Percentiles rank a stretch among this genome's conserved stretches.
Evolutionary conservation across 2,797 vertebrate genomes (phyloP).

Genomic region (Periophthalmus magnuspinnatus): DNA sequence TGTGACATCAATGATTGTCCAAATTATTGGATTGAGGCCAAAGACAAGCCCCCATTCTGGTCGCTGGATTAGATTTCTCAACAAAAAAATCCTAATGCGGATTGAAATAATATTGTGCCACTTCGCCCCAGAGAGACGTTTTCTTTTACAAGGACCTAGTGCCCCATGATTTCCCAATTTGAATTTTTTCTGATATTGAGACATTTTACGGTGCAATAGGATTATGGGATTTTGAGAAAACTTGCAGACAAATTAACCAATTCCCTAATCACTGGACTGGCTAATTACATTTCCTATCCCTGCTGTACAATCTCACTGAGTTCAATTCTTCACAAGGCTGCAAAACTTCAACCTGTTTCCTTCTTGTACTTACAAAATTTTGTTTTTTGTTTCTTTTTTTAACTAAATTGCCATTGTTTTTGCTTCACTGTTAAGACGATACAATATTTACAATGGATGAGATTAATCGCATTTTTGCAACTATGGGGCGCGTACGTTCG

Average conservation of each 20-base stretch:
- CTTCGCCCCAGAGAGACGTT: background rate
- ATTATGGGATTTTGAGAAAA: constrained; percentile 41
- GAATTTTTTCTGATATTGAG: constrained; percentile 36
- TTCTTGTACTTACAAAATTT: background rate
- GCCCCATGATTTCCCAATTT: constrained; percentile 34
- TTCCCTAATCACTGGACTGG: constrained; percentile 36
- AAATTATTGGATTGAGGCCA: background rate
- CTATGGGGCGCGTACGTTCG: constrained; percentile 51
- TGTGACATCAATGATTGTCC: constrained; percentile 4
- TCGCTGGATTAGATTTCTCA: constrained; percentile 57
- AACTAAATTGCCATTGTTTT: background rate
- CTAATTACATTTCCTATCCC: constrained; percentile 6
- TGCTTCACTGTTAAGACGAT: background rate
- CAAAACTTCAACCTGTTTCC: background rate
- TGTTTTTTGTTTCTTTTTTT: background rate
- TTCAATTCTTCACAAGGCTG: constrained; percentile 17
- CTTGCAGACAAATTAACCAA: constrained; percentile 31
- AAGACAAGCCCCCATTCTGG: constrained; percentile 16
- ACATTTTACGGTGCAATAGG: constrained; percentile 34
- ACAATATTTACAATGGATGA: constrained; percentile 56
- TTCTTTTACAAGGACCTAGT: constrained; percentile 7
- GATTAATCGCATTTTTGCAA: constrained; percentile 35
- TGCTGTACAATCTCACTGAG: constrained; percentile 21
- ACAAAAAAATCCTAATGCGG: constrained; percentile 38
- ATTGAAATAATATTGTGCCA: constrained; percentile 36